phyloP scores from a whole-genome alignment of 2,888 invertebrate genomes.

The Leucania comma region DNA sequence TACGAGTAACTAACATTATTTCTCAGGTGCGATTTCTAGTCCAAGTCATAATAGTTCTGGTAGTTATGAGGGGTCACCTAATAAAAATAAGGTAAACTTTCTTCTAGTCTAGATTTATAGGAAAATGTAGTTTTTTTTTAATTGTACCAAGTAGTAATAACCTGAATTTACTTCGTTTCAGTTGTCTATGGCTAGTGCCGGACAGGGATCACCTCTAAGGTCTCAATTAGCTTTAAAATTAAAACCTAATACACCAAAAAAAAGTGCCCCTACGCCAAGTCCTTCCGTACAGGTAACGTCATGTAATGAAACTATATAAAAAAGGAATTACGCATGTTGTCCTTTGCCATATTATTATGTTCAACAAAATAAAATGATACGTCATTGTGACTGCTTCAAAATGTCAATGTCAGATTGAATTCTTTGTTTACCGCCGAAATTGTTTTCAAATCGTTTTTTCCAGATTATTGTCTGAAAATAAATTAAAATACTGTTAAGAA shows the following conservation, averaged over 20 bases:
- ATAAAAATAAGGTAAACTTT: slow-evolving; percentile 82
- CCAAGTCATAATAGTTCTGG: slow-evolving; percentile 81
- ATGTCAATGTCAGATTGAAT: slow-evolving; percentile 40
- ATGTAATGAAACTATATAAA: slow-evolving; percentile 4
- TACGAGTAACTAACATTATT: slow-evolving; percentile 47
- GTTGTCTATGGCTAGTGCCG: slow-evolving; percentile 90
- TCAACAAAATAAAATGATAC: not conserved
- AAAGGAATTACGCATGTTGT: slow-evolving; percentile 13
- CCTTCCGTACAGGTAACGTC: slow-evolving; percentile 88
- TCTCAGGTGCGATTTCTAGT: slow-evolving; percentile 82
- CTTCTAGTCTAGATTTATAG: slow-evolving; percentile 14
- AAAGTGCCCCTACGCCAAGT: slow-evolving; percentile 83
- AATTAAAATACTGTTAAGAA: slow-evolving; percentile 30
- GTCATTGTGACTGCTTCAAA: slow-evolving; percentile 18
- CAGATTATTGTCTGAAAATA: slow-evolving; percentile 20
- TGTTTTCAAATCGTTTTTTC: slow-evolving; percentile 37
- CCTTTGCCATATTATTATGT: not conserved
- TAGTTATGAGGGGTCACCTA: slow-evolving; percentile 87
- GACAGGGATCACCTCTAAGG: slow-evolving; percentile 94
- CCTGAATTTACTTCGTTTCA: slow-evolving; percentile 69
- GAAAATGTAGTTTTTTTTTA: slow-evolving; percentile 2
- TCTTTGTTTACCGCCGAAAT: slow-evolving; percentile 44
- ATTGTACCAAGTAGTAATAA: not conserved
- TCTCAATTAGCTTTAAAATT: slow-evolving; percentile 93
- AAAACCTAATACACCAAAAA: slow-evolving; percentile 91